Base-by-base conservation (phyloP, 2,113 vertebrate species). In the Hippocampus barbouri region DNA sequence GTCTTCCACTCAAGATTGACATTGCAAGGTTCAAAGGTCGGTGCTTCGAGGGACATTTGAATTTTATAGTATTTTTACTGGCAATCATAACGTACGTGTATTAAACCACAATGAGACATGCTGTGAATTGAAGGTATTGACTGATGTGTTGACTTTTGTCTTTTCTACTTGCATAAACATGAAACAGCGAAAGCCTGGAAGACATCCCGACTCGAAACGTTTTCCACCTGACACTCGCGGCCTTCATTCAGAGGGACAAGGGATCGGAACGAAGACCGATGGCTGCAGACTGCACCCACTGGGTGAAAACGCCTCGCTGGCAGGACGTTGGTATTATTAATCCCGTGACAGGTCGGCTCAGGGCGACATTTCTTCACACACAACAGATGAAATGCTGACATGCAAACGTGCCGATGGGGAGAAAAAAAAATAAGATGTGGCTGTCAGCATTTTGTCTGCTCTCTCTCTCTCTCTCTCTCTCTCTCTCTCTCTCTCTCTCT, bases 311-410 rank as follows among this genome's bases (percentile, higher is more conserved):
- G 73, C 80, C 71, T 75, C 25, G 41, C 74, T 45, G 34, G 82
- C 79, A 82, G 76, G 71, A 80, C 77, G 79, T 83, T 76, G 71
- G 70, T 72, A 73, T 51, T 73, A 49, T 76, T 79, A 68, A 77
- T 23, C 61, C 59, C 66, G 71, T 72, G 76, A 78, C 84, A 76
- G 68, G 69, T 79, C 72, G 53, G 4, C 45, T 64, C 83, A 79
- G 72, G 57, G 65, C 67, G 14, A 11, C 5, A 56, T 23, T 76
- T 66, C 67, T 75, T 54, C 75, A 59, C 72, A 62, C 21, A n/a
- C 54, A 23, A 9, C 53, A 16, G 20, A 62, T 71, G 68, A 78
- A 79, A 75, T 34, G 80, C 80, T 83, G 79, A 85, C 72, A 77
- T 65, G 64, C 75, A 80, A 73, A 83, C 69, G 63, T 66, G 76